These are phyloP conservation scores for Automeris io DNA, from an alignment of 2,888 invertebrate genomes.

Conservation along the genomic window DNA sequence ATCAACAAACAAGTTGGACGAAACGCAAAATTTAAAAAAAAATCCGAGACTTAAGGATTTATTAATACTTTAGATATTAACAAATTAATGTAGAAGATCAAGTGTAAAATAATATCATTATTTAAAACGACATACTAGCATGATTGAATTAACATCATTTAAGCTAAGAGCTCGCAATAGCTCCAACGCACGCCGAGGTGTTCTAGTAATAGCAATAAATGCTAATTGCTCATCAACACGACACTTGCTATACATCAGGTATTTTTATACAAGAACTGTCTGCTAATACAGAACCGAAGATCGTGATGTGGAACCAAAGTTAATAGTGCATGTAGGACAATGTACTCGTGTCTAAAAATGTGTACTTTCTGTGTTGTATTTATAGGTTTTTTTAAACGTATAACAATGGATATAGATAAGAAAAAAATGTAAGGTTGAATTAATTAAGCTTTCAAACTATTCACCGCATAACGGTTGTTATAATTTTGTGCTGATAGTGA, in stretches of 20 bases:
- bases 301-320: constrained; percentile 50
- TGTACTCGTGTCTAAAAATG: constrained; percentile 45
- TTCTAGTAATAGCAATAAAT: constrained; percentile 20
- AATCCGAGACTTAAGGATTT: no score
- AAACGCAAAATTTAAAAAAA: no score
- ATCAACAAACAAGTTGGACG: no score
- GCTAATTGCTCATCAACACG: constrained; percentile 19
- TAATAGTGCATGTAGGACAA: constrained; percentile 64
- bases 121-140: background rate
- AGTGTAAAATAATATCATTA: no score
- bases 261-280: constrained; percentile 12
- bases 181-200: constrained; percentile 14
- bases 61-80: no score
- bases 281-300: constrained; percentile 23
- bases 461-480: no score
- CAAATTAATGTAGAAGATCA: no score
- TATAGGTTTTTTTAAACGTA: background rate
- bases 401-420: no score
- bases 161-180: background rate
- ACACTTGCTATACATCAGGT: constrained; percentile 1
- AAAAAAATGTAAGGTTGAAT: no score
- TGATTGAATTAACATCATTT: constrained; percentile 2
- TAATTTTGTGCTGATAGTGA: no score
- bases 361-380: constrained; percentile 33
- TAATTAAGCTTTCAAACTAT: no score